These are phyloP conservation scores for Burhinus bistriatus DNA, from an alignment of 2,113 vertebrate genomes.

Conservation along the genomic window DNA sequence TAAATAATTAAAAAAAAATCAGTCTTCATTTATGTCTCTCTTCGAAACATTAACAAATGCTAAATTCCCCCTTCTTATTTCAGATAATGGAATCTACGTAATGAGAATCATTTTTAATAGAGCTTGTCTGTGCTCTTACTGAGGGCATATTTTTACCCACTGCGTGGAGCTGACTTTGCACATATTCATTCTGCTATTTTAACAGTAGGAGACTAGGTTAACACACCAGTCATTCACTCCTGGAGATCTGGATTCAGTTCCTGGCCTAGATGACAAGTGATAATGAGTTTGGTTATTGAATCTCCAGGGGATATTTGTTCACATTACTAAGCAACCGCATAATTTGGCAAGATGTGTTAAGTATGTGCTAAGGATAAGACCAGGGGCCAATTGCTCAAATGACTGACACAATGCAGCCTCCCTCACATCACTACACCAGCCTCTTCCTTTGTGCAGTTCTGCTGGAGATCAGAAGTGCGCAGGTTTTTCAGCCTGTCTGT, in stretches of 20 bases:
- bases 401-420: constrained; percentile 50
- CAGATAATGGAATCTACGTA: constrained; percentile 27
- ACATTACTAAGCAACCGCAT: constrained; percentile 62
- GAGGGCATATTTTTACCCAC: constrained; percentile 38
- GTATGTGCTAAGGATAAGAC: constrained; percentile 51
- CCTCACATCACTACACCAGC: neutral
- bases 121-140: neutral
- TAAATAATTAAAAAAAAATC: neutral
- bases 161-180: constrained; percentile 18
- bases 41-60: neutral
- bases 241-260: constrained; percentile 63
- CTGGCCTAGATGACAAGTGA: constrained; percentile 66
- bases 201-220: constrained; percentile 53
- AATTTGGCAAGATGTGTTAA: constrained; percentile 62
- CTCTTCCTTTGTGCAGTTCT: neutral
- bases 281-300: constrained; percentile 68
- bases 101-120: constrained; percentile 23
- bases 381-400: constrained; percentile 53
- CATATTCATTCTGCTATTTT: constrained; percentile 50
- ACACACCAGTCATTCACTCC: constrained; percentile 55
- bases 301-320: constrained; percentile 68
- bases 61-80: neutral
- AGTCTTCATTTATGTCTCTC: neutral
- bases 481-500: neutral
- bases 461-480: neutral